Conservation (phyloP, 2,888 invertebrate species). For the Rutpela maculata region DNA sequence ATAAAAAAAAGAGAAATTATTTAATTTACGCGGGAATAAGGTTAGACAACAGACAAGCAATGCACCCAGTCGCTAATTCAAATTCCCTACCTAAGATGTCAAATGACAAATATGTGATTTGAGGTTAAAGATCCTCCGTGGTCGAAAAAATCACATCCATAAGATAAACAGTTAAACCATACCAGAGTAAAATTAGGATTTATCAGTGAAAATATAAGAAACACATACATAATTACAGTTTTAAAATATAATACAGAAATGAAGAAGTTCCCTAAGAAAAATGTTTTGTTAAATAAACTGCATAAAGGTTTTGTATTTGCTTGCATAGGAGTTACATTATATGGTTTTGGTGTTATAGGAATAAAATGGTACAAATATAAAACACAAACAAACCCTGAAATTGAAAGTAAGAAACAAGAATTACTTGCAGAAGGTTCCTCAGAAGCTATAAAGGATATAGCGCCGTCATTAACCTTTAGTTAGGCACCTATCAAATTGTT, state of each 20-base stretch:
- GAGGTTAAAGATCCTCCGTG: background rate
- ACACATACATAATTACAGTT: background rate
- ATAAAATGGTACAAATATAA: slow-evolving; percentile 75
- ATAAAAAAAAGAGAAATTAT: background rate
- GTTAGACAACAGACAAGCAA: background rate
- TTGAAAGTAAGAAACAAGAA: slow-evolving; percentile 70
- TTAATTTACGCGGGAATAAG: background rate
- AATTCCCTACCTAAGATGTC: background rate
- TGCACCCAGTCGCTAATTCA: background rate
- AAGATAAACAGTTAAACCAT: background rate
- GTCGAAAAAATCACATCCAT: background rate
- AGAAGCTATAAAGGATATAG: slow-evolving; percentile 69
- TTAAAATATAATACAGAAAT: slow-evolving; percentile 58
- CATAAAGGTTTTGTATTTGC: slow-evolving; percentile 77
- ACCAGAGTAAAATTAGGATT: background rate
- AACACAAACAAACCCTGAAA: slow-evolving; percentile 74
- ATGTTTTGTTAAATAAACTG: slow-evolving; percentile 73
- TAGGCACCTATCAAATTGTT: slow-evolving; percentile 10
- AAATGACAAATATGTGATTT: background rate
- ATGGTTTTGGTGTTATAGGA: slow-evolving; percentile 74
- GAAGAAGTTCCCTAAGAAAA: slow-evolving; percentile 70
- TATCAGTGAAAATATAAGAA: background rate
- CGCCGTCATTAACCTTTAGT: slow-evolving; percentile 53
- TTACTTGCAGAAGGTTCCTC: slow-evolving; percentile 74
- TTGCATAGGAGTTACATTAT: slow-evolving; percentile 77